A percentile compares a stretch with the other conserved stretches of the same genome.
Conservation (phyloP, 2,113 vertebrate species). For the Hippolais icterina region DNA sequence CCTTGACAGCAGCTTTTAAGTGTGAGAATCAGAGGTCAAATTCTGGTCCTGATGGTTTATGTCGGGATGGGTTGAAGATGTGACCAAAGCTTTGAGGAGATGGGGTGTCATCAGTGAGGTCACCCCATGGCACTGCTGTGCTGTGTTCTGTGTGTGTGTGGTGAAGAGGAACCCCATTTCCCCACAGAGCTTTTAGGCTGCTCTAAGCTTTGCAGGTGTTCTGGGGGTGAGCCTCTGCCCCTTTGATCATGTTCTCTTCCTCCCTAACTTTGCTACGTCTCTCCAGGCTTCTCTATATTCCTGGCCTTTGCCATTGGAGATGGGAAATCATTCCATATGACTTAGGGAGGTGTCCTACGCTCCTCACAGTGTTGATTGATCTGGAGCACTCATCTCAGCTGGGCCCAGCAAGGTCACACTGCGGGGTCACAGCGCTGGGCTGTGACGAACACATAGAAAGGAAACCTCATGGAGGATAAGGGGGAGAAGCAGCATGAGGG, state of each 20-base stretch:
- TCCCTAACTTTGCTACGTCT: neutral
- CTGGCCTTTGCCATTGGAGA: neutral
- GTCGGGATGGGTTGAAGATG: neutral
- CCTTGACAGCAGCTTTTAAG: neutral
- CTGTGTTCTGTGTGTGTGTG: neutral
- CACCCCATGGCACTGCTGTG: neutral
- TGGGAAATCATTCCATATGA: neutral
- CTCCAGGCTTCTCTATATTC: no score
- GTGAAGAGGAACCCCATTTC: neutral
- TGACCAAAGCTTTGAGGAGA: no score
- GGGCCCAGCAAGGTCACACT: no score
- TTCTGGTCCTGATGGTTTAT: neutral
- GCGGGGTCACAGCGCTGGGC: neutral
- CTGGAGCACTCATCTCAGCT: fast-evolving
- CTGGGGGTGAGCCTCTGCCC: neutral
- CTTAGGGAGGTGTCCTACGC: neutral
- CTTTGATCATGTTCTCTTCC: neutral
- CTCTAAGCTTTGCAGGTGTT: neutral
- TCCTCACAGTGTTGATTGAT: neutral
- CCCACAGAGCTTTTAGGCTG: neutral
- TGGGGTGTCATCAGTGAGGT: no score
- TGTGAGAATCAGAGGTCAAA: neutral
- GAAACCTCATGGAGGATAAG: neutral
- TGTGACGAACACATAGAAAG: neutral
- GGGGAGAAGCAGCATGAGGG: neutral